A percentile compares a stretch with the other conserved stretches of the same genome.
These are phyloP conservation scores for Cichlasoma orientale DNA, from an alignment of 2,797 vertebrate genomes.

Conservation along the genomic window DNA sequence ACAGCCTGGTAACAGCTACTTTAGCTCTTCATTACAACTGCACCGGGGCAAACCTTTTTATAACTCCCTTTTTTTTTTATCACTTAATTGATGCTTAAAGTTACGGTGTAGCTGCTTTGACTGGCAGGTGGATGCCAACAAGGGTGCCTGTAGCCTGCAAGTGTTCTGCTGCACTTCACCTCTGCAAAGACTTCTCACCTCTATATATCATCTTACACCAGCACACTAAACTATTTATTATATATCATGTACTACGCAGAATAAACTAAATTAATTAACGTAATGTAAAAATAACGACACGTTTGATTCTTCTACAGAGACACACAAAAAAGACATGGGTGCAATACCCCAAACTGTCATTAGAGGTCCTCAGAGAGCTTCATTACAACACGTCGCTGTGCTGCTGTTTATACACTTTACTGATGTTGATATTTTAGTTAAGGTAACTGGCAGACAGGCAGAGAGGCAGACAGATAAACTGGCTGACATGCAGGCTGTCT, in stretches of 20 bases:
- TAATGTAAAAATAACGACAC: background rate
- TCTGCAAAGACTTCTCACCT: background rate
- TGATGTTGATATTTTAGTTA: constrained; percentile 64
- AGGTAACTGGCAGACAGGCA: constrained; percentile 46
- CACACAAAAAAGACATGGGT: too few species aligned
- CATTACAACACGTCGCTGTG: background rate
- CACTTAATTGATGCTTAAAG: background rate
- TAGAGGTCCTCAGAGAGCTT: constrained; percentile 47
- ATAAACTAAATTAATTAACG: too few species aligned
- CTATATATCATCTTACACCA: too few species aligned
- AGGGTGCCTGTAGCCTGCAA: too few species aligned
- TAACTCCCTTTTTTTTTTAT: background rate
- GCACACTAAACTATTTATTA: too few species aligned
- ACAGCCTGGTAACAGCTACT: background rate
- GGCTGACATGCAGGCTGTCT: constrained; percentile 23
- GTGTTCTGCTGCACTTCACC: too few species aligned
- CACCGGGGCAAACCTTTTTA: background rate
- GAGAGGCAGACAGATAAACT: constrained; percentile 23
- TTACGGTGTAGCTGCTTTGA: background rate
- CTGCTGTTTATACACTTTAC: constrained; percentile 48
- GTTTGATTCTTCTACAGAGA: background rate
- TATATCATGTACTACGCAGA: too few species aligned
- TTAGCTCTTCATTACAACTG: background rate
- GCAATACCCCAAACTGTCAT: constrained; percentile 21
- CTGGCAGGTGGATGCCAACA: background rate